Evolutionary conservation across 2,797 vertebrate species (phyloP).

Genomic region (Euphonia xanthogaster): DNA sequence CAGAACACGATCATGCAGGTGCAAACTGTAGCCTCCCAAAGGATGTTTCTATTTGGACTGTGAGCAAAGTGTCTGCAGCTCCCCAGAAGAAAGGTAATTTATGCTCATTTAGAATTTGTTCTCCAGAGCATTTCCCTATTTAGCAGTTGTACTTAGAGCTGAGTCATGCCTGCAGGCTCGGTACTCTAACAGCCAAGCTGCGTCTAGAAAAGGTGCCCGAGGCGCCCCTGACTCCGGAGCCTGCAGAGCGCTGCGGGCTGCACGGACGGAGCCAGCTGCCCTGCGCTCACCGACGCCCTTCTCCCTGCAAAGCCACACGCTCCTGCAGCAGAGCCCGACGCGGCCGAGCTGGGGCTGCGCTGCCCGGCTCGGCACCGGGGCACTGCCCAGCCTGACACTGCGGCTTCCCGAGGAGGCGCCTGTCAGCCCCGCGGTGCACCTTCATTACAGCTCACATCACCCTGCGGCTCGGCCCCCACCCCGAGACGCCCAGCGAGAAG

Average conservation of each 20-base stretch:
- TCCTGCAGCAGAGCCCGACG: not conserved
- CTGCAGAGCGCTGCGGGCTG: not conserved
- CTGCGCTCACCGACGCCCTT: rapidly evolving
- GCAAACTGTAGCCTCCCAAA: not conserved
- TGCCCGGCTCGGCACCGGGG: not conserved
- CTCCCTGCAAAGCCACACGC: rapidly evolving
- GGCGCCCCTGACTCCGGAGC: not conserved
- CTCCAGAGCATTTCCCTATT: constrained; percentile 5
- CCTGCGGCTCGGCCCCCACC: rapidly evolving
- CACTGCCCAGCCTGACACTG: not conserved
- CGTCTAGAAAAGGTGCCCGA: not conserved
- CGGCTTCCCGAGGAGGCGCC: not conserved
- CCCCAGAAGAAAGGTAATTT: not conserved
- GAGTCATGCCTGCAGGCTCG: constrained; percentile 16
- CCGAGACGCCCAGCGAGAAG: not conserved
- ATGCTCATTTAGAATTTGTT: not conserved
- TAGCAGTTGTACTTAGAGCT: not conserved
- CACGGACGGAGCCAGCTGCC: not conserved
- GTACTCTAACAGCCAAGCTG: not conserved
- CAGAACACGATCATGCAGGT: rapidly evolving
- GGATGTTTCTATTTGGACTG: not conserved
- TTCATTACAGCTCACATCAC: rapidly evolving
- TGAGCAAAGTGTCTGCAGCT: not conserved
- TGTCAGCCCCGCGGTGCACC: no score
- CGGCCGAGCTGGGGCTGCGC: not conserved